These are phyloP conservation scores for Dryobota labecula DNA, from an alignment of 2,888 invertebrate species.

Conservation along the genomic window DNA sequence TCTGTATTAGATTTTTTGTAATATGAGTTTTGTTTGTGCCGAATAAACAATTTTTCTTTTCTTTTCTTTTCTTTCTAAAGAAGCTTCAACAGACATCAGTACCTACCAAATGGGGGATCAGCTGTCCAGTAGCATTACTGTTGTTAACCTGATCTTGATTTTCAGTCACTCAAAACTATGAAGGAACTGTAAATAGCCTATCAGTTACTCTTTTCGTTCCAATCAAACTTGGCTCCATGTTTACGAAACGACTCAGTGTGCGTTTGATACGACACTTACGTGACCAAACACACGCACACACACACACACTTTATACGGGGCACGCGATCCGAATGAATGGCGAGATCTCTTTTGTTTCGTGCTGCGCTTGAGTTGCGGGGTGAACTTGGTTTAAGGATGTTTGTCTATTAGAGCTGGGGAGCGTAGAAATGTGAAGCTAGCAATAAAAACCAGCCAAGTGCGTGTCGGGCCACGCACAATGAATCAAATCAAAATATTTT, in stretches of 20 bases:
- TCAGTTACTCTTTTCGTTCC: neutral
- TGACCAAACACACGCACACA: neutral
- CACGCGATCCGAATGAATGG: slow-evolving; percentile 62
- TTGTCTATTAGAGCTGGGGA: neutral
- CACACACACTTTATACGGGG: neutral
- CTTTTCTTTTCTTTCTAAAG: too few relatives aligned
- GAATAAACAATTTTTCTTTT: too few relatives aligned
- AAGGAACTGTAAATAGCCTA: neutral
- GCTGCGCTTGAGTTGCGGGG: slow-evolving; percentile 15
- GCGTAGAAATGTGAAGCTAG: neutral
- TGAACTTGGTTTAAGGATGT: neutral
- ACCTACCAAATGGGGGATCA: neutral
- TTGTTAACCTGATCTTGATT: neutral
- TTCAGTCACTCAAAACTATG: neutral
- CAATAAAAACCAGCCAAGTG: too few relatives aligned
- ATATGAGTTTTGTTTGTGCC: too few relatives aligned
- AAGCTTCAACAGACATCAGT: neutral
- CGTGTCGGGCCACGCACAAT: too few relatives aligned
- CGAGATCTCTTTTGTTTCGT: slow-evolving; percentile 54
- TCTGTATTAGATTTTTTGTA: too few relatives aligned
- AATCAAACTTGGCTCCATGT: slow-evolving; percentile 3
- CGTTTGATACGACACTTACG: slow-evolving; percentile 10
- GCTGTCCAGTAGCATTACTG: neutral
- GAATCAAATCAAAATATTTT: too few relatives aligned
- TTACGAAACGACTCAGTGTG: slow-evolving; percentile 22